phyloP scores from a whole-genome alignment of 1,140 invertebrate genomes.

The Coelopa frigida region DNA sequence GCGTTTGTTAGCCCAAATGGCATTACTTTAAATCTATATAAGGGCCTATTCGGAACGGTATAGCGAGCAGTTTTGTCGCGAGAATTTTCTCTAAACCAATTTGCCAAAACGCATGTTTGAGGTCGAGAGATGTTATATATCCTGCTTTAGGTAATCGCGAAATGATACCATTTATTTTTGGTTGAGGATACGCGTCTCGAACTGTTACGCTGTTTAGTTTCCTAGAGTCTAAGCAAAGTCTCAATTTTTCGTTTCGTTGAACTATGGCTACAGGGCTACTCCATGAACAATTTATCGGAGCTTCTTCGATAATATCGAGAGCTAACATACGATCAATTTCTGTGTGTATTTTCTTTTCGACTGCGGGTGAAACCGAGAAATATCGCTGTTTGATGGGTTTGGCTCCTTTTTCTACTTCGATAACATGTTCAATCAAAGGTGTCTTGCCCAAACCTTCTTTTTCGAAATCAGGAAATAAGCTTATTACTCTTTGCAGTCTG shows the following conservation, averaged over 20 bases:
- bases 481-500: too few species aligned
- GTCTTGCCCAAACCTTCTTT: slow-evolving; percentile 8
- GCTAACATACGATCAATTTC: slow-evolving; percentile 7
- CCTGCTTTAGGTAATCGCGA: not conserved
- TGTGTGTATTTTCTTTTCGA: slow-evolving; percentile 7
- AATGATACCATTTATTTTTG: slow-evolving; percentile 6
- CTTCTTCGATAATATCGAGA: slow-evolving; percentile 3
- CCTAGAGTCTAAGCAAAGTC: slow-evolving; percentile 6
- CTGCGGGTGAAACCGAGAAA: slow-evolving; percentile 10
- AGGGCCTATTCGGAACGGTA: slow-evolving; percentile 8
- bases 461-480: not conserved
- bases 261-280: not conserved
- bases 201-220: slow-evolving; percentile 4
- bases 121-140: slow-evolving; percentile 9
- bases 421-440: not conserved
- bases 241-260: slow-evolving; percentile 1
- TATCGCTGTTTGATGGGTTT: slow-evolving; percentile 9
- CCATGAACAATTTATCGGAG: slow-evolving; percentile 5
- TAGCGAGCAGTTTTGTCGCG: slow-evolving; percentile 10
- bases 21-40: slow-evolving; percentile 14
- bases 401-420: slow-evolving; percentile 4
- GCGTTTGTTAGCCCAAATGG: slow-evolving; percentile 14
- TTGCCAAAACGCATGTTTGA: slow-evolving; percentile 15
- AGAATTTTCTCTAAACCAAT: slow-evolving; percentile 9
- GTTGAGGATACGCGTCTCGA: slow-evolving; percentile 4